Conservation (phyloP, 2,888 invertebrate species). For the Drosophila kanekoi region DNA sequence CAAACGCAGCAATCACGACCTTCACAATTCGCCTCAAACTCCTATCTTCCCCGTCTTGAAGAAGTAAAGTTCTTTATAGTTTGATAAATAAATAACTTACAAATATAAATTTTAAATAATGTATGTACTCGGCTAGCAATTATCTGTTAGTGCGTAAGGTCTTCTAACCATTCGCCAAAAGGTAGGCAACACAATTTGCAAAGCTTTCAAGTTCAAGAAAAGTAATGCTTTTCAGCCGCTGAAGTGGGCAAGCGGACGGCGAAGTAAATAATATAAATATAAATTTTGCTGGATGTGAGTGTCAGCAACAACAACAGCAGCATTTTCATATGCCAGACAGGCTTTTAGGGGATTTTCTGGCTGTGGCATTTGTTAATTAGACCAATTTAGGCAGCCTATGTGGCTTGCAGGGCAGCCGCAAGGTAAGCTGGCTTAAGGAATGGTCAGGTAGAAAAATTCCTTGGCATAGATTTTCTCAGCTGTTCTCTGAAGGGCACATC, state of each 20-base stretch:
- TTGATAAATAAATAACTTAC: no score
- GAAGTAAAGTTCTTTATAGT: no score
- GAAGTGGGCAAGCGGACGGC: background rate
- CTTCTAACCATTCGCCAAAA: background rate
- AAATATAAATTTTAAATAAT: no score
- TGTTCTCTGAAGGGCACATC: slow-evolving; percentile 3
- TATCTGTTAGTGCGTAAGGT: no score
- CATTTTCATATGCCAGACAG: slow-evolving; percentile 18
- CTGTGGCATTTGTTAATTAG: slow-evolving; percentile 69
- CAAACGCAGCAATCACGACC: no score
- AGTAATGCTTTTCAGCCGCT: slow-evolving; percentile 25
- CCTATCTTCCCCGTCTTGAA: no score
- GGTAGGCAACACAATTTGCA: slow-evolving; percentile 18
- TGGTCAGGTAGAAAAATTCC: slow-evolving; percentile 6
- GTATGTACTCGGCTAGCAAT: no score
- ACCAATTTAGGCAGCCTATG: slow-evolving; percentile 34
- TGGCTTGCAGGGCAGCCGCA: slow-evolving; percentile 38
- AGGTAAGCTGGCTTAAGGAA: slow-evolving; percentile 17
- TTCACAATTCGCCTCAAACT: no score
- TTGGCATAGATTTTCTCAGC: background rate
- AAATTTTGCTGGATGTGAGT: slow-evolving; percentile 11
- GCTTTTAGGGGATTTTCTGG: slow-evolving; percentile 39
- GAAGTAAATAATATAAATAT: slow-evolving; percentile 18
- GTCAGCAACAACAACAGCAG: slow-evolving; percentile 8
- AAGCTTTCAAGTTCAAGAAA: no score